Conservation (phyloP, 2,888 invertebrate species). For the Pterostichus madidus region DNA sequence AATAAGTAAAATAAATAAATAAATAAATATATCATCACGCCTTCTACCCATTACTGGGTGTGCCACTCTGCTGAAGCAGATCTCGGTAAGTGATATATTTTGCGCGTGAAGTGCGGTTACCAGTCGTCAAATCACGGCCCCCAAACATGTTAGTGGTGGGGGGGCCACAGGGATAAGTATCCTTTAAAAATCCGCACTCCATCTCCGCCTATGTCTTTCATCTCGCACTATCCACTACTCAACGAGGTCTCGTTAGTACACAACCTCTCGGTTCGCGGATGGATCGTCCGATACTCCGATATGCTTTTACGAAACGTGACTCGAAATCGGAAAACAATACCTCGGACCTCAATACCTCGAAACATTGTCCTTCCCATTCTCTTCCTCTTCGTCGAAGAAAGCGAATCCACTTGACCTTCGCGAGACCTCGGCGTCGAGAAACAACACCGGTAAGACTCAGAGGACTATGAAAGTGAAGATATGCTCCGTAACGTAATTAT, state of each 20-base stretch:
- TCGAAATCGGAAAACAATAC: slow-evolving; percentile 30
- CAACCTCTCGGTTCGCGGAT: background rate
- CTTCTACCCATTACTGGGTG: too few relatives aligned
- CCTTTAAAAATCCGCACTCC: too few relatives aligned
- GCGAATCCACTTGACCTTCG: background rate
- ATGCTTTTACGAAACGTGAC: slow-evolving; percentile 52
- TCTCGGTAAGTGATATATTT: too few relatives aligned
- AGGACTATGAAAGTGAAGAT: slow-evolving; percentile 27
- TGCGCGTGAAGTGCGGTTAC: too few relatives aligned
- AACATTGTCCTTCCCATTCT: background rate
- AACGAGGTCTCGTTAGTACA: background rate
- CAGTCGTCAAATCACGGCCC: too few relatives aligned
- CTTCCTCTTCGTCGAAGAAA: background rate
- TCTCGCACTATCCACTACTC: too few relatives aligned
- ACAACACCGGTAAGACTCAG: background rate
- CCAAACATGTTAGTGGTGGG: too few relatives aligned
- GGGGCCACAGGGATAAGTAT: too few relatives aligned
- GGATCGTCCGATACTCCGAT: slow-evolving; percentile 30
- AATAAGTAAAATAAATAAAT: too few relatives aligned
- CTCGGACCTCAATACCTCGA: slow-evolving; percentile 20
- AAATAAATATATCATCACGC: too few relatives aligned
- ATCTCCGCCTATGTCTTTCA: too few relatives aligned
- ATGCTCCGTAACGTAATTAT: slow-evolving; percentile 22
- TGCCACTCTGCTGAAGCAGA: too few relatives aligned
- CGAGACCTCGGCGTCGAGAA: background rate